These are phyloP conservation scores for Tridacna gigas DNA, from an alignment of 2,888 invertebrate species.

Conservation along the genomic window DNA sequence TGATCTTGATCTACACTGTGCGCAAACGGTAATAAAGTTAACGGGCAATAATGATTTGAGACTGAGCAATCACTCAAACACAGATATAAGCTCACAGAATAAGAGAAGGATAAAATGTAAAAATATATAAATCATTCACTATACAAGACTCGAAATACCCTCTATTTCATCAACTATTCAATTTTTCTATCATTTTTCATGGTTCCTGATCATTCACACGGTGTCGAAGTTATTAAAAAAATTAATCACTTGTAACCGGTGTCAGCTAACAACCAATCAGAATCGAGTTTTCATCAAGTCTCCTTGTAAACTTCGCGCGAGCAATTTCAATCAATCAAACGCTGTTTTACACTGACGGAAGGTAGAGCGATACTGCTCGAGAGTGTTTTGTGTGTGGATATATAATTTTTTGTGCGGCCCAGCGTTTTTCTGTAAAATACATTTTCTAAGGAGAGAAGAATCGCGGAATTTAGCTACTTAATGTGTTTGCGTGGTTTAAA, in stretches of 20 bases:
- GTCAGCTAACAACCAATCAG: constrained; percentile 49
- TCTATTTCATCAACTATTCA: constrained; percentile 3
- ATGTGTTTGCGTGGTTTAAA: constrained; percentile 45
- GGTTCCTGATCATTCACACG: constrained; percentile 20
- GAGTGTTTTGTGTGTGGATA: constrained; percentile 15
- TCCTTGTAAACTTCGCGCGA: constrained; percentile 58
- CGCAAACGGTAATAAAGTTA: too few species aligned
- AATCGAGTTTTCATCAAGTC: constrained; percentile 50
- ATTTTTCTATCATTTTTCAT: constrained; percentile 24
- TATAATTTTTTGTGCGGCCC: constrained; percentile 19
- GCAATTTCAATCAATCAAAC: constrained; percentile 59
- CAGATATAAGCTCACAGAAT: neutral
- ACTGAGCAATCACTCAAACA: too few species aligned
- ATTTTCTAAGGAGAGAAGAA: constrained; percentile 59
- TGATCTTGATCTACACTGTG: too few species aligned
- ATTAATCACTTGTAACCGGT: constrained; percentile 56
- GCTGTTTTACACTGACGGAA: constrained; percentile 43
- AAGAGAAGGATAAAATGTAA: neutral
- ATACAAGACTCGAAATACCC: neutral
- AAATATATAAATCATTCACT: neutral
- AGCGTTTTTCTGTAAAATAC: constrained; percentile 56
- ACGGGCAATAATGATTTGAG: too few species aligned
- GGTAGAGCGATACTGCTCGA: constrained; percentile 6
- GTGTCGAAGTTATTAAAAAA: constrained; percentile 28
- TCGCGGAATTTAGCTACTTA: constrained; percentile 34